Evolutionary conservation across 2,113 vertebrate genomes (phyloP).

Genomic region (Ondatra zibethicus): DNA sequence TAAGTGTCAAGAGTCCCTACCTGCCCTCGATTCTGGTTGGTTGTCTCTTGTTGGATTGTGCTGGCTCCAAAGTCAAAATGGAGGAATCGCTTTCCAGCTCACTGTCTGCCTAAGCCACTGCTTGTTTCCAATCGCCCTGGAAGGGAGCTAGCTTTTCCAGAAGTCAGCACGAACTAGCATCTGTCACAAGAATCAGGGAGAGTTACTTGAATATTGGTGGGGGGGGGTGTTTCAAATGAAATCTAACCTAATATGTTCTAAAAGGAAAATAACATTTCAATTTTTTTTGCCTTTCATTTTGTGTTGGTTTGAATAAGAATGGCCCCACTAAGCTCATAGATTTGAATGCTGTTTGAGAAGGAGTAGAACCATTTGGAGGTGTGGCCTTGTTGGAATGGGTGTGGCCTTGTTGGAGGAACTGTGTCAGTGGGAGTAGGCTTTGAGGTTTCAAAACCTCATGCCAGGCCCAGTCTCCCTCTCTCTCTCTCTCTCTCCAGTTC

Average conservation of each 20-base stretch:
- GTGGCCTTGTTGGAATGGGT: background rate
- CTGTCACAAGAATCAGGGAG: background rate
- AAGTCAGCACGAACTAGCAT: background rate
- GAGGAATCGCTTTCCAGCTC: background rate
- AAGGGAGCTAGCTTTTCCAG: background rate
- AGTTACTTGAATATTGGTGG: background rate
- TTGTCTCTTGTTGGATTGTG: background rate
- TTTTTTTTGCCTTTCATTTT: background rate
- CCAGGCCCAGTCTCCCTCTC: background rate
- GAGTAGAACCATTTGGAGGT: background rate
- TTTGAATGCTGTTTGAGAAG: background rate
- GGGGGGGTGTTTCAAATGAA: background rate
- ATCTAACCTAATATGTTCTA: background rate
- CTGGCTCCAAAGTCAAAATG: background rate
- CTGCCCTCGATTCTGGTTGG: background rate
- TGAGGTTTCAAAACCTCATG: background rate
- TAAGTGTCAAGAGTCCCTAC: background rate
- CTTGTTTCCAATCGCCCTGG: background rate
- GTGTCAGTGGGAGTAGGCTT: background rate
- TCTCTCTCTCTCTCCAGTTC: no score
- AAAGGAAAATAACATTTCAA: constrained; percentile 7
- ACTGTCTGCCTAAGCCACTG: background rate
- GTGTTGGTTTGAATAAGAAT: background rate
- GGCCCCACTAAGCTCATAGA: background rate
- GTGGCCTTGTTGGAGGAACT: background rate